These are phyloP conservation scores for Hydrolagus affinis DNA, from an alignment of 2,113 vertebrate species.

Conservation along the genomic window DNA sequence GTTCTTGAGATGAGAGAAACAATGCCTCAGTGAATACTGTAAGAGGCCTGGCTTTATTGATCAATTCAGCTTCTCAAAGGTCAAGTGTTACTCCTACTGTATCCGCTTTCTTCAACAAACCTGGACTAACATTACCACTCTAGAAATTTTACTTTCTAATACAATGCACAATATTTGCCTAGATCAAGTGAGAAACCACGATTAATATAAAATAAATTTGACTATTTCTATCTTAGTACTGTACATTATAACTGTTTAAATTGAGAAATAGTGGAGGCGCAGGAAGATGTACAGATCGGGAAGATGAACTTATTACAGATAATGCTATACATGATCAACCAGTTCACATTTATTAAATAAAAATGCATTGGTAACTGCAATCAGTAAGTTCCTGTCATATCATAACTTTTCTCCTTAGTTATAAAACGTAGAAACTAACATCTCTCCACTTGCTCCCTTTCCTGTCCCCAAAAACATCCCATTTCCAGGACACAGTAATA, in stretches of 20 bases:
- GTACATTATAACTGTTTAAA: neutral
- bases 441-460: neutral
- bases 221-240: neutral
- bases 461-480: neutral
- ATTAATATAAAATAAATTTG: neutral
- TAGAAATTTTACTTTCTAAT: neutral
- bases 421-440: neutral
- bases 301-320: neutral
- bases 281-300: neutral
- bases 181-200: neutral
- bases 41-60: conserved; percentile 31
- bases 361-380: neutral
- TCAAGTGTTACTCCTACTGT: conserved; percentile 36
- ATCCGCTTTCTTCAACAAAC: conserved; percentile 27
- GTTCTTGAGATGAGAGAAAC: conserved; percentile 32
- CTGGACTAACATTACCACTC: conserved; percentile 23
- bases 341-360: neutral
- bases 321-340: neutral
- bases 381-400: neutral
- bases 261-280: neutral
- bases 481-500: too few species aligned
- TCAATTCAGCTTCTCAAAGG: conserved; percentile 34
- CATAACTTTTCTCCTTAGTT: neutral
- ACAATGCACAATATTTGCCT: neutral
- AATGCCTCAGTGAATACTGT: conserved; percentile 23